These are phyloP conservation scores for Belgica antarctica DNA, from an alignment of 2,888 invertebrate species.

Conservation along the genomic window DNA sequence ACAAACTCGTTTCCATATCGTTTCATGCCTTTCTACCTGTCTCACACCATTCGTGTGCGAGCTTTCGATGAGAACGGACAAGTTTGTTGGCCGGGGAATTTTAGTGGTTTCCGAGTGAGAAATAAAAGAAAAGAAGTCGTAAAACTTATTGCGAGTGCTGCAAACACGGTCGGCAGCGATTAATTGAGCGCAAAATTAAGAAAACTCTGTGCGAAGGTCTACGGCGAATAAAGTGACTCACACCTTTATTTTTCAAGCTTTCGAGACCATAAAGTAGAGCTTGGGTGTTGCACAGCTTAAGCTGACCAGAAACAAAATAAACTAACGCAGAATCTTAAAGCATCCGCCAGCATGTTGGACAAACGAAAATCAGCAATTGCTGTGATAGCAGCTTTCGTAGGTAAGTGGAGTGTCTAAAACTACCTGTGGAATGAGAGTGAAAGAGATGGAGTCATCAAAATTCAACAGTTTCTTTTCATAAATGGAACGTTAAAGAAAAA, in stretches of 20 bases:
- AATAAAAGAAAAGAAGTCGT: not conserved
- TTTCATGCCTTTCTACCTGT: not conserved
- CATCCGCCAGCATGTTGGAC: not conserved
- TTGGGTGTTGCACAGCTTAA: not conserved
- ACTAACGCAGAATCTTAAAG: not conserved
- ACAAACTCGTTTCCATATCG: not conserved
- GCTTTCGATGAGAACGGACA: not conserved
- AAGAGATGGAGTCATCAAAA: conserved; percentile 28
- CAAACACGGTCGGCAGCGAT: too few species aligned
- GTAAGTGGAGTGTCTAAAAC: conserved; percentile 9
- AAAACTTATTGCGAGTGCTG: conserved; percentile 8
- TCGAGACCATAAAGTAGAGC: not conserved
- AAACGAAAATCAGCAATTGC: not conserved
- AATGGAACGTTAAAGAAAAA: conserved; percentile 11
- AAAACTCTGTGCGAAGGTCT: not conserved
- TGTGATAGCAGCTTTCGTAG: conserved; percentile 29
- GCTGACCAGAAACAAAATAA: not conserved
- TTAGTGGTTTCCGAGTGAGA: not conserved
- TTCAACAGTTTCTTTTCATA: conserved; percentile 28
- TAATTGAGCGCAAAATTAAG: not conserved
- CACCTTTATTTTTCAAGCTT: conserved; percentile 18
- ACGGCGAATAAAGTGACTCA: conserved; percentile 19
- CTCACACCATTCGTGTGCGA: not conserved
- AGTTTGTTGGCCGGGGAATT: not conserved
- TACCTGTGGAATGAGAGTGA: conserved; percentile 37